Percentiles rank a stretch among this genome's conserved stretches.
Conservation (phyloP, 2,888 invertebrate species). For the Platycheirus albimanus region DNA sequence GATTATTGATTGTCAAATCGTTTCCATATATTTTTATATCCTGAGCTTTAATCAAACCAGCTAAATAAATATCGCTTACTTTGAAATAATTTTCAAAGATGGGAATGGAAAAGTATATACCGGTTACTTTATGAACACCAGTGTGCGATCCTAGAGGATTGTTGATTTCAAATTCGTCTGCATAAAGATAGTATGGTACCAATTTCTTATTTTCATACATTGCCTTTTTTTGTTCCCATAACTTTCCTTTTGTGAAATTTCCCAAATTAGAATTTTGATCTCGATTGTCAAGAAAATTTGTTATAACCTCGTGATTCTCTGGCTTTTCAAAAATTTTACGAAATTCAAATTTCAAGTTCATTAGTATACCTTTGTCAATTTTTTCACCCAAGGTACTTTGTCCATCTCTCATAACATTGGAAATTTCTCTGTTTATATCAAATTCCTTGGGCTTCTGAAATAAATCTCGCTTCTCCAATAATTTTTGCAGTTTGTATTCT, state of each 20-base stretch:
- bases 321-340: not conserved
- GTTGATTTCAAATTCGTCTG: not conserved
- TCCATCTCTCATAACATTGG: not conserved
- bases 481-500: not conserved
- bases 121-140: conserved; percentile 6
- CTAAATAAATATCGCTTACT: conserved; percentile 6
- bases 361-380: not conserved
- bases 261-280: not conserved
- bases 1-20: not conserved
- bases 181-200: conserved; percentile 1
- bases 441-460: not conserved
- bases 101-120: conserved; percentile 4
- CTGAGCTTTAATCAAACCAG: too few species aligned
- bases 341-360: not conserved
- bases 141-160: not conserved
- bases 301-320: not conserved
- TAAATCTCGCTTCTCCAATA: not conserved
- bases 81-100: conserved; percentile 8
- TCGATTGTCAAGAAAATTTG: not conserved
- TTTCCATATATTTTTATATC: conserved; percentile 8
- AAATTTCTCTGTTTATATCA: conserved; percentile 2
- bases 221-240: conserved; percentile 5
- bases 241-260: conserved; percentile 1
- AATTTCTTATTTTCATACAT: conserved; percentile 1
- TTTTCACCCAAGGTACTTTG: not conserved